Percentiles rank a stretch among this genome's conserved stretches.
phyloP scores from a whole-genome alignment of 2,888 invertebrate species.

The Diploptera punctata region DNA sequence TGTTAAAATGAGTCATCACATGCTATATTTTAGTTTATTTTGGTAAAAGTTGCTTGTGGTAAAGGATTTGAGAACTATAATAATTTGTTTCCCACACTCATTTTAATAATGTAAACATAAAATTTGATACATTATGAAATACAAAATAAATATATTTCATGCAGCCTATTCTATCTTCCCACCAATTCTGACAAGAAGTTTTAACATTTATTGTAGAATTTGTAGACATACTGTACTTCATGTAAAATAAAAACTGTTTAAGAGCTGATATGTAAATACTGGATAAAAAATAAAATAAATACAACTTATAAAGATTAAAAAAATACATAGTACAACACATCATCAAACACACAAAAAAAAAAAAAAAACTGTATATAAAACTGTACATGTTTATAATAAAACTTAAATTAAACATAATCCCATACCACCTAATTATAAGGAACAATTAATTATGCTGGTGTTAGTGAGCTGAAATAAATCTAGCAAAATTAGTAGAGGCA shows the following conservation, averaged over 20 bases:
- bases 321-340: background rate
- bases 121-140: no score
- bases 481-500: conserved; percentile 4
- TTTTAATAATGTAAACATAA: no score
- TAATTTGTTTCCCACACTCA: no score
- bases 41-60: no score
- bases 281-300: background rate
- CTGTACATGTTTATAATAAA: background rate
- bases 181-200: no score
- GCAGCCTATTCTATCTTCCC: no score
- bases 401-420: background rate
- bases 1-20: no score
- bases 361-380: background rate
- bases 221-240: conserved; percentile 9
- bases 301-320: background rate
- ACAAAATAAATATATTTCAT: no score
- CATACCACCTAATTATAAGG: conserved; percentile 8
- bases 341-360: background rate
- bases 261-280: background rate
- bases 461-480: background rate
- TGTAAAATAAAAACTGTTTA: background rate
- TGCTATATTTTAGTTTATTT: no score
- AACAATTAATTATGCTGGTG: background rate
- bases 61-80: no score
- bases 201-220: no score